Evolutionary conservation across 2,888 invertebrate genomes (phyloP).

Genomic region (Heliconius aoede): DNA sequence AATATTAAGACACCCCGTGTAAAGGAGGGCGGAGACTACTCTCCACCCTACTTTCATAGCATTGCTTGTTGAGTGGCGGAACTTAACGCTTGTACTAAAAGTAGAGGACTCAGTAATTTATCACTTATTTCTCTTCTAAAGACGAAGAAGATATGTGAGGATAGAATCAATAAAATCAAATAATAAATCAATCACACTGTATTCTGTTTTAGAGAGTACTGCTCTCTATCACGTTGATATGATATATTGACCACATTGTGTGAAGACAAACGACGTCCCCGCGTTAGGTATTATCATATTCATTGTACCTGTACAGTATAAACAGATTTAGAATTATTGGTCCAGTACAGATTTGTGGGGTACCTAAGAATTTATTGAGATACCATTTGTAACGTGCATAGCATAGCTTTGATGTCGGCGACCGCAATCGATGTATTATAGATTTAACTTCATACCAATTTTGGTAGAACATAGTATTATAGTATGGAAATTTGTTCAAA

Average conservation of each 20-base stretch:
- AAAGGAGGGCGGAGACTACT: no score
- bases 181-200: slow-evolving; percentile 11
- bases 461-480: background rate
- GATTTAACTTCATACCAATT: slow-evolving; percentile 4
- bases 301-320: slow-evolving; percentile 13
- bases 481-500: background rate
- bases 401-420: slow-evolving; percentile 5
- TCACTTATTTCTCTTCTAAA: no score
- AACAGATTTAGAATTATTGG: slow-evolving; percentile 22
- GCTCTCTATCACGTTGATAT: slow-evolving; percentile 1
- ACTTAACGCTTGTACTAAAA: no score
- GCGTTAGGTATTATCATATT: slow-evolving; percentile 27
- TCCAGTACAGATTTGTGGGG: slow-evolving; percentile 12
- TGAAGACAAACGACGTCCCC: slow-evolving; percentile 19
- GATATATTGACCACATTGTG: slow-evolving; percentile 7
- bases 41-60: no score
- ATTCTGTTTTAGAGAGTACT: background rate
- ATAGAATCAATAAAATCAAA: background rate
- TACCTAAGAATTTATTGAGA: slow-evolving; percentile 25
- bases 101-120: no score
- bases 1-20: no score
- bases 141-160: slow-evolving; percentile 64
- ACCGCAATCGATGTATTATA: slow-evolving; percentile 4
- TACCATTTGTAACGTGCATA: slow-evolving; percentile 11
- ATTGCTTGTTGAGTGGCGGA: no score